Evolutionary conservation across 2,888 invertebrate genomes (phyloP).

Genomic region (Chloroclystis v-ata): DNA sequence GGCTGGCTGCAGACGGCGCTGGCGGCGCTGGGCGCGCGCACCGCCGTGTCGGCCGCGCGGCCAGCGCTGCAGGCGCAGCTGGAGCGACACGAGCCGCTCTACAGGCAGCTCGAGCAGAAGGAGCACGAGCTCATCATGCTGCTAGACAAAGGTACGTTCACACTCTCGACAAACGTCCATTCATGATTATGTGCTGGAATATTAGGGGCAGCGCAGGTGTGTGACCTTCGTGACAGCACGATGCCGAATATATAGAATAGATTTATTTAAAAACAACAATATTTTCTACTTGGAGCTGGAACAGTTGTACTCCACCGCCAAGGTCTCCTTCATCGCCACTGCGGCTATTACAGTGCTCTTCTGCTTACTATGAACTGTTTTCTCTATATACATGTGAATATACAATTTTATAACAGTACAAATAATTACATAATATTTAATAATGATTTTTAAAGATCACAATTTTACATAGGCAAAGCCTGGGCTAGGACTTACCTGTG

Average conservation of each 20-base stretch:
- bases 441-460: too few species aligned
- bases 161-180: too few species aligned
- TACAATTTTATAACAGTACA: too few species aligned
- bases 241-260: too few species aligned
- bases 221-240: too few species aligned
- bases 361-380: slow-evolving; percentile 26
- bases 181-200: too few species aligned
- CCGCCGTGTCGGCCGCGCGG: slow-evolving; percentile 93
- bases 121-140: slow-evolving; percentile 97
- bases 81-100: slow-evolving; percentile 92
- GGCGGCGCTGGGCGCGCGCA: slow-evolving; percentile 83
- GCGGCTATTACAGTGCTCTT: slow-evolving; percentile 33
- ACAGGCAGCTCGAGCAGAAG: slow-evolving; percentile 90
- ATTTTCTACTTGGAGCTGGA: slow-evolving; percentile 39
- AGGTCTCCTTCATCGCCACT: slow-evolving; percentile 35
- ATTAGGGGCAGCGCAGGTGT: too few species aligned
- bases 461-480: too few species aligned
- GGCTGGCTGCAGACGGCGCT: slow-evolving; percentile 93
- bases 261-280: too few species aligned
- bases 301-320: slow-evolving; percentile 40
- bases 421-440: too few species aligned
- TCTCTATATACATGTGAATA: not conserved
- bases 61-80: too few species aligned
- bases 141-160: slow-evolving; percentile 86
- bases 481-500: too few species aligned